Conservation (phyloP, 2,797 vertebrate species). For the Chelmon rostratus region DNA sequence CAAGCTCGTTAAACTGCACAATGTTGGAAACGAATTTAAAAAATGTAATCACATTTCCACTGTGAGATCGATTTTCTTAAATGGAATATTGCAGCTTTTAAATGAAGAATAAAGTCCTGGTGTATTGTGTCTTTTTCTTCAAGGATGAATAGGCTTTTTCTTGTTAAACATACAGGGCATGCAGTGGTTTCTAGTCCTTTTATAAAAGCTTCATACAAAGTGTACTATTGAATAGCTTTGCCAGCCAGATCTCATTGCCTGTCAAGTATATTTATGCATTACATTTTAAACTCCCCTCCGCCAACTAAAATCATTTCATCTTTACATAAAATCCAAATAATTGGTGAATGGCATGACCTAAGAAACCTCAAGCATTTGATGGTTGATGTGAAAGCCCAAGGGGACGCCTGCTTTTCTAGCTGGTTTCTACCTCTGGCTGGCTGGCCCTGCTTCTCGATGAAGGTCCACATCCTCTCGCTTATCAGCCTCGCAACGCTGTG, state of each 20-base stretch:
- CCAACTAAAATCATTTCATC: conserved; percentile 84
- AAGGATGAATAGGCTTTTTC: conserved; percentile 52
- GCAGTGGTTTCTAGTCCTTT: conserved; percentile 54
- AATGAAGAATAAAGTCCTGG: conserved; percentile 51
- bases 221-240: conserved; percentile 56
- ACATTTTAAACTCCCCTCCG: conserved; percentile 71
- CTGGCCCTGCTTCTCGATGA: conserved; percentile 71
- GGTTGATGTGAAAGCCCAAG: conserved; percentile 81
- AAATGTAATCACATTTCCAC: conserved; percentile 53
- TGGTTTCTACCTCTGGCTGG: conserved; percentile 81
- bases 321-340: conserved; percentile 88
- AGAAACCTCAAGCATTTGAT: conserved; percentile 81
- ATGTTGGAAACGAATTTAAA: conserved; percentile 42
- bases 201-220: conserved; percentile 63
- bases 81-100: conserved; percentile 60
- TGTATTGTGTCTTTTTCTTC: conserved; percentile 50
- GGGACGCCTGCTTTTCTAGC: conserved; percentile 74
- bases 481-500: conserved; percentile 72
- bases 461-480: conserved; percentile 76
- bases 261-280: conserved; percentile 79
- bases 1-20: conserved; percentile 48
- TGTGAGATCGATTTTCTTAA: conserved; percentile 61
- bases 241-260: conserved; percentile 76
- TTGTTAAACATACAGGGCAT: conserved; percentile 55
- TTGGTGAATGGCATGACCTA: conserved; percentile 84